Base-by-base conservation (phyloP, 2,888 invertebrate genomes). In the Thymelicus lineola region DNA sequence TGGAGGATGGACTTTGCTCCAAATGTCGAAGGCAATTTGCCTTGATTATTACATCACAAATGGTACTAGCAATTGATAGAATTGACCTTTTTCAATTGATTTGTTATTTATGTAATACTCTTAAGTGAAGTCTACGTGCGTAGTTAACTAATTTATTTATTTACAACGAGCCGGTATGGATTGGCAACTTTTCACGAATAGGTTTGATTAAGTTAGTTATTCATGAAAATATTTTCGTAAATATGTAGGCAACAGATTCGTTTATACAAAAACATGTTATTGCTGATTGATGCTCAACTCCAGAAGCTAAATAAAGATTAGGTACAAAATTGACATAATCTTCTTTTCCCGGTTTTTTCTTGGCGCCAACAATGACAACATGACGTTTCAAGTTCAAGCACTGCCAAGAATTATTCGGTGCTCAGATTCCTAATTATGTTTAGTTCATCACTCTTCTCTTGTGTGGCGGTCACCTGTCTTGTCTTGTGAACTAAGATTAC, bases 1-100 rank as follows among this genome's bases (percentile, higher is more conserved):
- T 77, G 73, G 70, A 70, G 74, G 66, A 58, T 75, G 84, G 82
- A 88, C 87, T 88, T 88, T 85, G 87, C 81, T 17, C 63, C 60
- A 64, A 70, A 70, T 75, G 55, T 61, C 65, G 77, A 65, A 74
- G 71, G 74, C 75, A 84, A 85, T 84, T 79, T 79, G 73, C 72
- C 61, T 80, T 76, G 72, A 83, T 79, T 79, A 73, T 20, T 42
- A 48, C 71, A 66, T 60, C 81, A 78, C 69, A 76, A 69, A 66
- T 66, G 57, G 45, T 70, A 55, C 42, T 0, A 57, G 36, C 36
- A 46, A 62, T 57, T 57, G 57, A 68, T 38, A 38, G 20, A 45
- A 61, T 62, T 68, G 62, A 45, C 28, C 9, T 46, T 7, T 59
- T 50, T 17, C 36, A 55, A 53, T 64, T 48, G 61, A 12, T n/a